These are phyloP conservation scores for Myiagra hebetior DNA, from an alignment of 2,113 vertebrate species.

Conservation along the genomic window DNA sequence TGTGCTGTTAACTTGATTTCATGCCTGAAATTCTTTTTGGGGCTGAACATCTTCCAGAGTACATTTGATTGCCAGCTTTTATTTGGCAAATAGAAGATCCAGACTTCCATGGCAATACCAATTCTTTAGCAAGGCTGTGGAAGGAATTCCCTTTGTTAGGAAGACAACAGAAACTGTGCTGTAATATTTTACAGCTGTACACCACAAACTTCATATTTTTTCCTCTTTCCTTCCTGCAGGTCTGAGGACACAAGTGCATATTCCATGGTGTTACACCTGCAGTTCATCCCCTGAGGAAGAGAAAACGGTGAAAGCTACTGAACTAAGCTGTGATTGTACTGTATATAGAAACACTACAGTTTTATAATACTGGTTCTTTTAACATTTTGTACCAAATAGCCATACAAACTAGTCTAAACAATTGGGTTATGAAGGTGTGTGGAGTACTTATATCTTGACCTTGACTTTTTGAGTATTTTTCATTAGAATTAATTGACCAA, in stretches of 20 bases:
- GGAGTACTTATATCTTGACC: conserved; percentile 66
- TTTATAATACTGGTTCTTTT: conserved; percentile 67
- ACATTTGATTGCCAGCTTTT: not conserved
- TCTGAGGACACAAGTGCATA: conserved; percentile 33
- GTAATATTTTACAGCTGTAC: not conserved
- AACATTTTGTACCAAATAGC: conserved; percentile 75
- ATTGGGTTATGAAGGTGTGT: conserved; percentile 58
- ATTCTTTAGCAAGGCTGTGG: not conserved
- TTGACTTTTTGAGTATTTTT: conserved; percentile 72
- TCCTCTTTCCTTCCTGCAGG: not conserved
- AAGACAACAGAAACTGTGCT: not conserved
- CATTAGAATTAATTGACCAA: conserved; percentile 78
- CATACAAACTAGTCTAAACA: conserved; percentile 66
- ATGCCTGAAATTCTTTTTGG: not conserved
- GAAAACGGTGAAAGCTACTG: conserved; percentile 72
- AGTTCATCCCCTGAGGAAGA: conserved; percentile 55
- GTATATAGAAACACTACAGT: conserved; percentile 77
- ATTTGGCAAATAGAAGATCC: not conserved
- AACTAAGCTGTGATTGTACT: conserved; percentile 80
- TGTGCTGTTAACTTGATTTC: not conserved
- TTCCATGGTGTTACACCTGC: not conserved
- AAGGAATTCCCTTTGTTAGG: not conserved
- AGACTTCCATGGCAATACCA: not conserved
- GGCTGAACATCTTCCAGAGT: not conserved
- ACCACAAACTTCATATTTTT: not conserved